Evolutionary conservation across 1,140 invertebrate species (phyloP), one percentile per base, ranked within the genome.

Genomic region (Zaprionus inermis): DNA sequence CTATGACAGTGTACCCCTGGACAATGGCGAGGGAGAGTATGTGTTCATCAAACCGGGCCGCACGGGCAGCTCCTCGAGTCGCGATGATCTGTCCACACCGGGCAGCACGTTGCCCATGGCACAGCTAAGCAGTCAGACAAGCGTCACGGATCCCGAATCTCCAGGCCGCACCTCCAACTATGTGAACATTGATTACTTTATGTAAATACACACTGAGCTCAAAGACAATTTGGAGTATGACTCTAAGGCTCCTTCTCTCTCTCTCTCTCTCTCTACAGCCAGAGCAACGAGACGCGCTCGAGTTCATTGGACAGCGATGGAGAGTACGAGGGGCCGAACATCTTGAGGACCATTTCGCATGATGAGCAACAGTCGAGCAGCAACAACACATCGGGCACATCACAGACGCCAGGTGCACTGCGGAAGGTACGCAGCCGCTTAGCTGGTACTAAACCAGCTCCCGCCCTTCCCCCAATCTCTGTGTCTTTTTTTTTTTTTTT

Each of bases 141-240:
- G 90, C 76, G 92, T 92, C 24, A 78, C 84, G 20, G 95, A 96
- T 81, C 95, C 96, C 30, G 96, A 97, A 92, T 95, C 95, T 44
- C 95, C 96, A 30, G 95, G 95, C 74, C 94, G 95, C 91, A 94
- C 95, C 59, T 96, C 96, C 71, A 97, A 97, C 93, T 97, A 97
- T 93, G 96, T 97, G 91, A 97, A 97, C 92, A 97, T 97, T 93
- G 96, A 97, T 91, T 97, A 97, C 92, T 97, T 97, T 83, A 95
- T 97, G 95, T 97, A 92, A 94, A 95, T 41, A 3, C n/a, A 9
- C 7, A n/a, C 5, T 28, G 7, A 20, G 16, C 4, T 11, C 3
- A 46, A 10, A 2, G 3, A n/a, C 9, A 46, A 18, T 7, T 46
- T n/a, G 16, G 36, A 0, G 14, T 6, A 38, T 7, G 2, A 38